phyloP scores from a whole-genome alignment of 2,797 vertebrate species.

The Schizopygopsis pylzovi region DNA sequence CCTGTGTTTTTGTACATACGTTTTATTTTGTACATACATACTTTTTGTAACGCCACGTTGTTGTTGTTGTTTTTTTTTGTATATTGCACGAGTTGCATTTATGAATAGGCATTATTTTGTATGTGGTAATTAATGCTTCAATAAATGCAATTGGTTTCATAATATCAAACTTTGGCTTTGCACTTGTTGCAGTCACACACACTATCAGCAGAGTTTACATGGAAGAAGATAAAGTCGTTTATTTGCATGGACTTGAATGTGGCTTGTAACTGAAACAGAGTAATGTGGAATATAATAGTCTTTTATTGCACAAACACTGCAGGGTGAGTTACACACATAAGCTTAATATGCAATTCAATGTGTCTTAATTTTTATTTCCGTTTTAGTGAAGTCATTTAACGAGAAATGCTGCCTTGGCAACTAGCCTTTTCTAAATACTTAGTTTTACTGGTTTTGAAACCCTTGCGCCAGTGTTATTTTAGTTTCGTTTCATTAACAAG shows the following conservation, averaged over 20 bases:
- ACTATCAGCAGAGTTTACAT: background rate
- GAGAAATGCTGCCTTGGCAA: background rate
- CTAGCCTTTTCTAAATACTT: background rate
- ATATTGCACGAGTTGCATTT: background rate
- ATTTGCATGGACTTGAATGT: background rate
- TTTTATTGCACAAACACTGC: background rate
- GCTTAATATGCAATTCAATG: background rate
- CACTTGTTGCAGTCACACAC: background rate
- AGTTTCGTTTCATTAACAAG: background rate
- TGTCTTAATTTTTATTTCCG: background rate
- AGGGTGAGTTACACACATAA: background rate
- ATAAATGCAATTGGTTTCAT: slow-evolving; percentile 6
- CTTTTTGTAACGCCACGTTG: background rate
- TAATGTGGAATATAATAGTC: background rate
- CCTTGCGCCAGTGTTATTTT: no score
- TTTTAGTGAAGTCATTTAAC: background rate
- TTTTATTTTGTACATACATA: slow-evolving; percentile 16
- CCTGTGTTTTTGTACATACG: slow-evolving; percentile 22
- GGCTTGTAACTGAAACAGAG: background rate
- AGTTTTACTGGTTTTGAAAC: background rate
- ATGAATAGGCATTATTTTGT: background rate
- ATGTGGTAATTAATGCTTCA: slow-evolving; percentile 5
- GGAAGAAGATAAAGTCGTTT: background rate
- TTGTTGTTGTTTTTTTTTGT: background rate
- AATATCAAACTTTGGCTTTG: background rate